Evolutionary conservation across 2,113 vertebrate species (phyloP).

Genomic region (Phrynosoma platyrhinos): DNA sequence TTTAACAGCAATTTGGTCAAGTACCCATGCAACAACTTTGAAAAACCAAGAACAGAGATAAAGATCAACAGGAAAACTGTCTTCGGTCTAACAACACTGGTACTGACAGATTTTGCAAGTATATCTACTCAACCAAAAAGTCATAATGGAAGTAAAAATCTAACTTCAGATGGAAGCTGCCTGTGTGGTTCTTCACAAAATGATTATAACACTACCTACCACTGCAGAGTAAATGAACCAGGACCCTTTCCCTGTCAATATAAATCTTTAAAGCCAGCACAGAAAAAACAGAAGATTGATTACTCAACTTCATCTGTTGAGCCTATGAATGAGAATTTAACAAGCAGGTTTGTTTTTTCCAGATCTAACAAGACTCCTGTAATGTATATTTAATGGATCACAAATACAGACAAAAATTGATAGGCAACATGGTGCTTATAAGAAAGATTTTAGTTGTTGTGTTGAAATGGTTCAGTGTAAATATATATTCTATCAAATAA

Average conservation of each 20-base stretch:
- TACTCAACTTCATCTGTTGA: conserved; percentile 69
- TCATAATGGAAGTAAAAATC: conserved; percentile 27
- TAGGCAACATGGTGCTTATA: background rate
- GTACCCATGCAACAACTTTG: conserved; percentile 88
- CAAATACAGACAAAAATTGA: conserved; percentile 18
- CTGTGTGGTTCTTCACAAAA: conserved; percentile 49
- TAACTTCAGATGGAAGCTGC: conserved; percentile 9
- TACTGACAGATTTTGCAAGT: conserved; percentile 85
- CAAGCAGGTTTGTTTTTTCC: conserved; percentile 69
- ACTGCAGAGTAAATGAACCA: conserved; percentile 32
- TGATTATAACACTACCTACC: conserved; percentile 51
- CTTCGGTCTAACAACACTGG: conserved; percentile 88
- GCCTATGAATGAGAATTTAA: conserved; percentile 19
- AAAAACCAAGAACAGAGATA: conserved; percentile 82
- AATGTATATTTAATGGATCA: conserved; percentile 14
- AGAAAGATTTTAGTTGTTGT: background rate
- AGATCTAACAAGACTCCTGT: background rate
- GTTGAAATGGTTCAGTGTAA: background rate
- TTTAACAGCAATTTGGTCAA: conserved; percentile 81
- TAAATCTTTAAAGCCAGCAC: conserved; percentile 78
- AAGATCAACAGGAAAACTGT: conserved; percentile 90
- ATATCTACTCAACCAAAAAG: conserved; percentile 41
- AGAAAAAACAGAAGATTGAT: conserved; percentile 90
- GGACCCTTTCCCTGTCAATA: conserved; percentile 52
- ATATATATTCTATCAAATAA: background rate